Evolutionary conservation across 1,140 invertebrate genomes (phyloP), one percentile per base, ranked within the genome.

Genomic region (Chionoecetes opilio): DNA sequence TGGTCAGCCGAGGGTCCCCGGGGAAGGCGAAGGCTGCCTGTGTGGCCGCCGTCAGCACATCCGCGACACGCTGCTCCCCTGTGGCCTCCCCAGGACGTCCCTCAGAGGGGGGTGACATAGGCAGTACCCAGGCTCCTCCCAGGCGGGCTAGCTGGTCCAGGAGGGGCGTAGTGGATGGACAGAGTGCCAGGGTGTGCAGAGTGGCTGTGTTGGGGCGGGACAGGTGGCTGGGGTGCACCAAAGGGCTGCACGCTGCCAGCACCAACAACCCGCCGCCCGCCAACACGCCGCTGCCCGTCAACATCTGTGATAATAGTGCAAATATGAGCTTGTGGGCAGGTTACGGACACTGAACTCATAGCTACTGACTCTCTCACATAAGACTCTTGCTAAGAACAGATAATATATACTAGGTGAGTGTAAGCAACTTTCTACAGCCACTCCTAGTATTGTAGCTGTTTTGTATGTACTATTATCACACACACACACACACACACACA

Each of bases 161-260:
- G 46, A 93, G 29, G 0, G 91, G 85, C 0, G 82, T 41, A 31
- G 95, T 38, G 34, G 88, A 17, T 5, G 95, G 82, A 38, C 96
- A 96, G 6, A 96, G 46, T 0, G 95, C 95, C 11, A 96, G 17
- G 82, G 96, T 96, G 46, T 96, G 96, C n/a, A 96, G 82, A 31
- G 85, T 26, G 21, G 91, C 21, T 21, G 82, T 41, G 34, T 82
- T 37, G 35, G 90, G 29, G 8, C 63, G 46, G 41, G 92, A 31
- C 0, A 92, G 31, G 90, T 84, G 38, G 32, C n/a, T 32, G 0
- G 41, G 75, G 3, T 93, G 35, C 0, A 95, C 91, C 0, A 31
- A 5, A 38, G 96, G 96, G 9, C 75, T 75, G 37, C 96, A 96
- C 0, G 94, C 96, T 29, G 92, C 91, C 90, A 96, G 31, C 32